These are phyloP conservation scores for Philereme vetulata DNA, from an alignment of 2,888 invertebrate species.

Conservation along the genomic window DNA sequence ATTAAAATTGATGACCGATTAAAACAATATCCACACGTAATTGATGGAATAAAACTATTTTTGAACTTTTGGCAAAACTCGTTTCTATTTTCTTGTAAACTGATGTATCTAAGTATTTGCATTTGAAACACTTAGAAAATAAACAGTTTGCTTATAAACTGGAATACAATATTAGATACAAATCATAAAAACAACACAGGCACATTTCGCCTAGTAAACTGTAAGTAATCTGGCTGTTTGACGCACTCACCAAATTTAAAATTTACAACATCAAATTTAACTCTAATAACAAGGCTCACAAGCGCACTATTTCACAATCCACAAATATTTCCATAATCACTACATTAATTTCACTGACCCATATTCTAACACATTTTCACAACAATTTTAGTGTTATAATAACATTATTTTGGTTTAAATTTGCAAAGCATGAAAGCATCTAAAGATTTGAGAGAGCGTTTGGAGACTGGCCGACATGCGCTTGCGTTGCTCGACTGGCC, in stretches of 20 bases:
- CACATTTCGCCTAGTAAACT: too few relatives aligned
- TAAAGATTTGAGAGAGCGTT: slow-evolving; percentile 49
- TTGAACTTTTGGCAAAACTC: too few relatives aligned
- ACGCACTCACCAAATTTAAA: slow-evolving; percentile 7
- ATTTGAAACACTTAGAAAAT: too few relatives aligned
- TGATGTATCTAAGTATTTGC: too few relatives aligned
- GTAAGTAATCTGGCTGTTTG: too few relatives aligned
- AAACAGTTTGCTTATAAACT: too few relatives aligned
- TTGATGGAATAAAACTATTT: too few relatives aligned
- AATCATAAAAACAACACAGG: too few relatives aligned
- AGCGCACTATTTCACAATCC: slow-evolving; percentile 10
- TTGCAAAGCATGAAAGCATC: slow-evolving; percentile 44
- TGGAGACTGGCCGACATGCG: slow-evolving; percentile 61
- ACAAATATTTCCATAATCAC: slow-evolving; percentile 10
- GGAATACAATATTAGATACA: too few relatives aligned
- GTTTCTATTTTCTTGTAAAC: too few relatives aligned
- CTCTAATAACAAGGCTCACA: not conserved
- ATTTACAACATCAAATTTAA: slow-evolving; percentile 4
- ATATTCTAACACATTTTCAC: not conserved
- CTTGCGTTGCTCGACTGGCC: slow-evolving; percentile 67
- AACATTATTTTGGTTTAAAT: slow-evolving; percentile 8
- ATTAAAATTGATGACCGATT: too few relatives aligned
- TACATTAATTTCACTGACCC: not conserved
- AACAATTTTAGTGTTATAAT: slow-evolving; percentile 1
- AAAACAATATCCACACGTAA: too few relatives aligned